Evolutionary conservation across 2,888 invertebrate species (phyloP).

Genomic region (Andrena fulva): DNA sequence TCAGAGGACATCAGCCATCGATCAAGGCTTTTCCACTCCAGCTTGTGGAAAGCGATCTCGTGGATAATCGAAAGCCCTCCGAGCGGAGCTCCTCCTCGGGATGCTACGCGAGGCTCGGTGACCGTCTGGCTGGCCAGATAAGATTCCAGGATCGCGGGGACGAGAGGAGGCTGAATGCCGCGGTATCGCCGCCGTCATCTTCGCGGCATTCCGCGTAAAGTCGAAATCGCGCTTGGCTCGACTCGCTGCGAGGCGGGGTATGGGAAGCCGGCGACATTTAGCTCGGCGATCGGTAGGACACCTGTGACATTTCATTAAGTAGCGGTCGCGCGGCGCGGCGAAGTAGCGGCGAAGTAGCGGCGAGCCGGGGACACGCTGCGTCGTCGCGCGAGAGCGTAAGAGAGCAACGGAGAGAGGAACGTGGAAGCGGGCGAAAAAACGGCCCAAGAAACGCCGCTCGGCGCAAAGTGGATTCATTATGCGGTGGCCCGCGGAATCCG

Average conservation of each 20-base stretch:
- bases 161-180: constrained; percentile 45
- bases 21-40: not conserved
- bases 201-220: constrained; percentile 75
- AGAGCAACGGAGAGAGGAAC: constrained; percentile 27
- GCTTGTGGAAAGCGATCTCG: not conserved
- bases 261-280: constrained; percentile 83
- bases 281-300: constrained; percentile 82
- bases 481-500: constrained; percentile 77
- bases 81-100: not conserved
- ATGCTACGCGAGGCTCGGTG: not conserved
- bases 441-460: constrained; percentile 61
- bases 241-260: constrained; percentile 70
- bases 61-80: not conserved
- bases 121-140: constrained; percentile 17
- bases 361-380: constrained; percentile 16
- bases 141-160: constrained; percentile 47
- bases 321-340: constrained; percentile 68
- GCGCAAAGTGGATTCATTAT: constrained; percentile 83
- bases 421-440: constrained; percentile 23
- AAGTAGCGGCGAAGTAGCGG: constrained; percentile 15
- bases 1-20: not conserved
- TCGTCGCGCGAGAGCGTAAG: constrained; percentile 5
- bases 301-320: constrained; percentile 84
- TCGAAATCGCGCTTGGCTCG: constrained; percentile 70
- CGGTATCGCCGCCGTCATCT: constrained; percentile 70